Evolutionary conservation across 2,797 vertebrate species (phyloP), one percentile per base, ranked within the genome.

Genomic region (Pangasius sanitwongsei): DNA sequence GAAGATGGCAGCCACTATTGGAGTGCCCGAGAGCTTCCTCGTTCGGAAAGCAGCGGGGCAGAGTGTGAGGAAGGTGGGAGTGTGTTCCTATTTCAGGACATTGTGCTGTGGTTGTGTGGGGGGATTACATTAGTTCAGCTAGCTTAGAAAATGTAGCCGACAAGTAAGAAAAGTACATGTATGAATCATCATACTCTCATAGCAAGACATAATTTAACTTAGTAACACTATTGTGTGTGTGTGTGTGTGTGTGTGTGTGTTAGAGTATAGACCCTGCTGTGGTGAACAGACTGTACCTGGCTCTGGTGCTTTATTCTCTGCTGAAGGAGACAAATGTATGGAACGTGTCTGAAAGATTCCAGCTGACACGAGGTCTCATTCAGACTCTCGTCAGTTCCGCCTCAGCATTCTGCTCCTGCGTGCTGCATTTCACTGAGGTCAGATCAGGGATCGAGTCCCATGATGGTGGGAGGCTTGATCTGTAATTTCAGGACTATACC

Each of bases 351-450:
- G 96, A 97, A 72, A 95, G 95, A 72, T 99, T 99, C 90, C 97
- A 96, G 86, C 91, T 98, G 93, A 96, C 96, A 70, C 95, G 98
- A 78, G 98, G 98, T 80, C 97, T 98, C 55, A 86, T 98, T 80
- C 98, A 99, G 91, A 97, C 89, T 1, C 96, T 99, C 55, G 97
- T 99, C 53, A 96, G 61, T 89, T 97, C 97, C 3, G 93, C 98
- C 13, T 97, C 98, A 0, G 96, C 98, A 0, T 99, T 99, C 92
- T 97, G 97, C 81, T 98, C 96, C 82, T 98, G 97, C 20, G 97
- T 99, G 85, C 94, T 98, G 69, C 98, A 97, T 94, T 99, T 99
- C 94, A 97, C 97, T 2, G 96, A 99, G 98, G 98, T 99, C 94
- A 70, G 86, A 53, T 41, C 13, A 77, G 7, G 2, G 48, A 23